Base-by-base conservation (phyloP, 2,888 invertebrate species). In the Pimpla rufipes region DNA sequence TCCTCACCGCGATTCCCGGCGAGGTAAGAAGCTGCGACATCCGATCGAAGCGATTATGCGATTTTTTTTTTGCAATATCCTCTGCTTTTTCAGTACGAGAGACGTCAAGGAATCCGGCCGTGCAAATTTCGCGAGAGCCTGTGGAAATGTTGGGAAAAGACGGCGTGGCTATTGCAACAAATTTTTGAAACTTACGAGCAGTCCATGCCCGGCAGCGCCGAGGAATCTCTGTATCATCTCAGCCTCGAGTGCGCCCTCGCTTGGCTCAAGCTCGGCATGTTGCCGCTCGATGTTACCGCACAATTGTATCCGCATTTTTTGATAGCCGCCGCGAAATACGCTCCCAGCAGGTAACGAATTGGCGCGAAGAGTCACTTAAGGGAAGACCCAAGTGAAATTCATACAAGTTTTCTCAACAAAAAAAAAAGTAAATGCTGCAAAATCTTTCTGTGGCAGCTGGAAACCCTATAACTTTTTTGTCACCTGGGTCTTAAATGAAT, bases 1-100 rank as follows among this genome's bases (percentile, higher is more conserved):
- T 98, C 50, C 94, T 98, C 16, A 96, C 97, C 88, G 97, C 97
- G 75, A 96, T 98, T 91, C 98, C 98, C 35, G 97, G 97, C 94
- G 98, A 98, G 95, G 98, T 97, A 94, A 94, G 93, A 87, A 67
- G 23, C 37, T 59, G 7, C 35, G 2, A 16, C 57, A 23, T 64
- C 6, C 16, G 40, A 55, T 16, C 23, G 0, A 57, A 29, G 4
- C 8, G 16, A 5, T 18, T 11, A 23, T n/a, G 10, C 2, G 37
- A 29, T n/a, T 1, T 16, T 45, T 7, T 74, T 62, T 40, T 62
- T 47, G n/a, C 29, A 29, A 5, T 29, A 5, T 29, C 3, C 5
- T 79, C 71, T 55, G 2, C 8, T 2, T 57, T 40, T 81, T 78
- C 52, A 92, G 92, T 88, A 90, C 18, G 88, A 90, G 50, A 91